Evolutionary conservation across 1,140 invertebrate genomes (phyloP).

Genomic region (Heliconius eleuchia): DNA sequence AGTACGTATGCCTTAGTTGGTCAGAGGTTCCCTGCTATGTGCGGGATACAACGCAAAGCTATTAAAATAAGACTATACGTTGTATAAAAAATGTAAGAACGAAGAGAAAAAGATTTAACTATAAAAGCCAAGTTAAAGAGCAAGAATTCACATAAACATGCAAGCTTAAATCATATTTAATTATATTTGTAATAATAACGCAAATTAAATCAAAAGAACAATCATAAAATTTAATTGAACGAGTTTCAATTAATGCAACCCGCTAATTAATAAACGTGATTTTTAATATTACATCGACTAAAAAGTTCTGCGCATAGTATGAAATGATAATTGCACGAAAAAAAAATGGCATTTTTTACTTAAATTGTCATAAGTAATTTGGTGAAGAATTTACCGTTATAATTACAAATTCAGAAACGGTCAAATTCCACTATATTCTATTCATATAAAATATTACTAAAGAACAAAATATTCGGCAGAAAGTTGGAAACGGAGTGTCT

Average conservation of each 20-base stretch:
- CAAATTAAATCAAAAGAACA: neutral
- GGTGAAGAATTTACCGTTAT: neutral
- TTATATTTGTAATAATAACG: neutral
- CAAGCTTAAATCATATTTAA: neutral
- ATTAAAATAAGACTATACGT: too few relatives aligned
- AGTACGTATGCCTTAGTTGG: too few relatives aligned
- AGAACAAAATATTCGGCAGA: too few relatives aligned
- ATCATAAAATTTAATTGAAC: neutral
- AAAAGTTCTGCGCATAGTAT: conserved; percentile 7
- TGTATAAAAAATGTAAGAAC: too few relatives aligned
- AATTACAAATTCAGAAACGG: neutral
- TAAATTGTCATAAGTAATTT: neutral
- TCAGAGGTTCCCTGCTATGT: too few relatives aligned
- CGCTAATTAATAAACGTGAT: conserved; percentile 9
- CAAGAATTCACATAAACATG: neutral
- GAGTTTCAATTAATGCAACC: neutral
- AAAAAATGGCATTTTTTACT: neutral
- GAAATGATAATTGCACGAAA: neutral
- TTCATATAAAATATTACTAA: neutral
- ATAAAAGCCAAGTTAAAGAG: neutral
- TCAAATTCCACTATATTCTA: neutral
- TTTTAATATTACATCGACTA: neutral
- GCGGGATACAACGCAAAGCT: too few relatives aligned
- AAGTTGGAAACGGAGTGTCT: too few relatives aligned
- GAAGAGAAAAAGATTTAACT: too few relatives aligned